Base-by-base conservation (phyloP, 2,113 vertebrate genomes). In the Lampris incognitus region DNA sequence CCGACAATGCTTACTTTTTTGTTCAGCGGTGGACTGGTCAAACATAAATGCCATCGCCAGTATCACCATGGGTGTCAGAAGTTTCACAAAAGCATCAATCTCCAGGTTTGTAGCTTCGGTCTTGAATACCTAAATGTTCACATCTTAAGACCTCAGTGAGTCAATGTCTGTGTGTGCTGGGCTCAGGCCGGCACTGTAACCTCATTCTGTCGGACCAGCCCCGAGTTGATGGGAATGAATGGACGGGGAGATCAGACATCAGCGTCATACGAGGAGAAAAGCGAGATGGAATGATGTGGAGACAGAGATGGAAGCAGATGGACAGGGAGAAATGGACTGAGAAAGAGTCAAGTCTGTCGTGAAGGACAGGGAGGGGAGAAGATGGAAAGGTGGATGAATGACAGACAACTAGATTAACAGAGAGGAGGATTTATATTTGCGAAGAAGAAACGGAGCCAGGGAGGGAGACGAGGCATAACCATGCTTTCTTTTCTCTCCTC, bases 171-270 rank as follows among this genome's bases (percentile, higher is more conserved):
- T 5, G 56, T 46, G 60, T 0, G 38, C 56, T 36, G 69, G 42
- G 49, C 74, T 79, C 79, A 81, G 0, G 72, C 72, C 40, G 72
- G 55, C 80, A 87, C 72, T 41, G 55, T 86, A 89, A 83, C 87
- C 90, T 79, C 87, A 92, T 91, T 92, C 90, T 91, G 90, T 91
- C 84, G 38, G 60, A 77, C 3, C 49, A 67, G 59, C 2, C 70
- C 66, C n/a, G 69, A 0, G 55, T 9, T 86, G 78, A 88, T 3
- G 62, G 72, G 69, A 87, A 51, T 49, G 80, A 63, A 46, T 41
- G 66, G 57, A 60, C 65, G 39, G n/a, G 1, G 24, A 24, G 38
- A 84, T 90, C 70, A 78, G 79, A 86, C 75, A 58, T 80, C 78
- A 80, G 81, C 56, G 85, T 86, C 76, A 74, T 51, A 61, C 61